Percentiles rank a stretch among this genome's conserved stretches.
Evolutionary conservation across 2,888 invertebrate genomes (phyloP).

Genomic region (Podotricha telesiphe): DNA sequence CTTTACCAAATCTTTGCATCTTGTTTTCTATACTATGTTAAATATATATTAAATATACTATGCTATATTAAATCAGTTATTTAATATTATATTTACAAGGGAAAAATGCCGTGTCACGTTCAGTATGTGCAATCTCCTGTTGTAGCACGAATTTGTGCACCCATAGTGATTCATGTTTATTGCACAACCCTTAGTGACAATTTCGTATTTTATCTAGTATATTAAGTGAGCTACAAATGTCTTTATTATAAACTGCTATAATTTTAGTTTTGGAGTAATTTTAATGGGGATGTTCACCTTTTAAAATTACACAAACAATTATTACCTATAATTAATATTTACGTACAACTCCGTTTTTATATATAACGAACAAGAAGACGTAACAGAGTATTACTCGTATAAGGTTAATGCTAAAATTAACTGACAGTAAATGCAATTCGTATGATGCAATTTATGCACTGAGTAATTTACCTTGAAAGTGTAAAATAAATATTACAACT

Average conservation of each 20-base stretch:
- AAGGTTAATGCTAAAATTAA: neutral
- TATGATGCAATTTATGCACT: neutral
- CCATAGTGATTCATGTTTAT: slow-evolving; percentile 43
- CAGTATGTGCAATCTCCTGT: slow-evolving; percentile 24
- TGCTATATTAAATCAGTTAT: neutral
- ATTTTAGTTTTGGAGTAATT: too few relatives aligned
- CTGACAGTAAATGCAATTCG: neutral
- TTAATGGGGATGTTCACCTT: too few relatives aligned
- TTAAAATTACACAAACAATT: too few relatives aligned
- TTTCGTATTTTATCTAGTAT: slow-evolving; percentile 28
- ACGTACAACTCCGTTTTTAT: neutral
- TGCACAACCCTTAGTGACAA: slow-evolving; percentile 45
- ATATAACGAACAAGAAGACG: neutral
- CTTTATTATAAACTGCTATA: neutral
- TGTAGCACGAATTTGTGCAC: slow-evolving; percentile 41
- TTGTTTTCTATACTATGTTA: too few relatives aligned
- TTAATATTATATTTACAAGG: neutral
- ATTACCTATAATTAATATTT: too few relatives aligned
- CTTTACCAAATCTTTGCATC: neutral
- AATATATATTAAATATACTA: too few relatives aligned
- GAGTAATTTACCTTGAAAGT: neutral
- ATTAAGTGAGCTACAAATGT: slow-evolving; percentile 29
- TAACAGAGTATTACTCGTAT: neutral
- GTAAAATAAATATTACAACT: neutral
- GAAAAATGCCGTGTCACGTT: slow-evolving; percentile 41